Conservation (phyloP, 1,140 invertebrate species). For the Maniola jurtina region DNA sequence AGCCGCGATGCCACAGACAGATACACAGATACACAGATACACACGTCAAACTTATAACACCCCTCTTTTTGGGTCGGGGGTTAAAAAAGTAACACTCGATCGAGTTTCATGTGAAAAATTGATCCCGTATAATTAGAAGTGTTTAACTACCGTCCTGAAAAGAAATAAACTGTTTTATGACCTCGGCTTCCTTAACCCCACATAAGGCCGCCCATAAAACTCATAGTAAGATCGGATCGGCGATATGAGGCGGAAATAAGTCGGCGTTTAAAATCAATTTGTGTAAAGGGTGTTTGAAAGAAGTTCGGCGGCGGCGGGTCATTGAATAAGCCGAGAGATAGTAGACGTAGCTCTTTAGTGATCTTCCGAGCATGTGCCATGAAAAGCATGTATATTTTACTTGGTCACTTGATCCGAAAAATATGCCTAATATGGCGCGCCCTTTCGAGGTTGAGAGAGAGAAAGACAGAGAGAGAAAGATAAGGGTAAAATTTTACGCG, state of each 20-base stretch:
- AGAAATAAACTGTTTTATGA: conserved; percentile 76
- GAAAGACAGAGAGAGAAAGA: too few species aligned
- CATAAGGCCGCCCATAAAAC: conserved; percentile 74
- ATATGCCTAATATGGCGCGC: too few species aligned
- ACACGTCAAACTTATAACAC: too few species aligned
- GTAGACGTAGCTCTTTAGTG: neutral
- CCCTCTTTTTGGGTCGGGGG: too few species aligned
- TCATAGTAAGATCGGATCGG: conserved; percentile 74
- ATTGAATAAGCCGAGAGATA: conserved; percentile 12
- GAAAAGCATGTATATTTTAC: too few species aligned
- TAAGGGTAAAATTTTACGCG: too few species aligned
- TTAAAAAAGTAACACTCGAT: too few species aligned
- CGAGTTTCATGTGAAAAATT: conserved; percentile 5
- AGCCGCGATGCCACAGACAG: too few species aligned
- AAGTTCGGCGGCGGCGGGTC: conserved; percentile 46
- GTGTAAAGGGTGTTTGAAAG: conserved; percentile 67
- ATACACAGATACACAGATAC: too few species aligned
- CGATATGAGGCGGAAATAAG: conserved; percentile 77
- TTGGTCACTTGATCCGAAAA: neutral
- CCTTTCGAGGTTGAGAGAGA: too few species aligned
- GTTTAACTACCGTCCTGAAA: conserved; percentile 53
- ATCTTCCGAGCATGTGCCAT: too few species aligned
- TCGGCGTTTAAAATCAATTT: conserved; percentile 78
- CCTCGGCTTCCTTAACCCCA: conserved; percentile 68
- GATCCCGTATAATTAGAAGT: conserved; percentile 11